phyloP scores from a whole-genome alignment of 2,888 invertebrate species.

The Falcaria lacertinaria region DNA sequence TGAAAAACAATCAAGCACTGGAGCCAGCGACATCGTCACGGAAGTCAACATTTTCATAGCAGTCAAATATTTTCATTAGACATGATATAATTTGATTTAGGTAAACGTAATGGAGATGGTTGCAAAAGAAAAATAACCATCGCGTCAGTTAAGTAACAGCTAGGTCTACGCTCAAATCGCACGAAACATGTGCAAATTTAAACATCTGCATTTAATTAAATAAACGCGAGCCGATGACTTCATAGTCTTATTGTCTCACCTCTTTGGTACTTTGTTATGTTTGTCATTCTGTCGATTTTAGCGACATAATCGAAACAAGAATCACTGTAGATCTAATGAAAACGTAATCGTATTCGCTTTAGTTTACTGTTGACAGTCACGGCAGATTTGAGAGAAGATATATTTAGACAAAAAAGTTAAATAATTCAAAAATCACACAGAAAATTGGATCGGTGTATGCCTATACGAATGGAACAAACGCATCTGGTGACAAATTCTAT shows the following conservation, averaged over 20 bases:
- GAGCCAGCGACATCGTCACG: too few relatives aligned
- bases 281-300: neutral
- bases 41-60: too few relatives aligned
- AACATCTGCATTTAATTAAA: constrained; percentile 23
- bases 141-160: neutral
- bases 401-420: too few relatives aligned
- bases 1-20: too few relatives aligned
- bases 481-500: too few relatives aligned
- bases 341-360: neutral
- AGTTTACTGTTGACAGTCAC: neutral
- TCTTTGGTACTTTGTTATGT: neutral
- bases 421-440: too few relatives aligned
- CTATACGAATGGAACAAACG: too few relatives aligned
- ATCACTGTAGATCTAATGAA: constrained; percentile 1
- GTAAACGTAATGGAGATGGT: constrained; percentile 2
- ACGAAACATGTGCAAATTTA: constrained; percentile 18
- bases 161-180: neutral
- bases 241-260: constrained; percentile 11
- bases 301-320: neutral
- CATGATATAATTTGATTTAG: constrained; percentile 1
- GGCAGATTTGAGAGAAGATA: too few relatives aligned
- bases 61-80: too few relatives aligned
- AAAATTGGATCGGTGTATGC: too few relatives aligned
- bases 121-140: constrained; percentile 7
- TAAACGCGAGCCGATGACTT: constrained; percentile 13